Percentiles rank a stretch among this genome's conserved stretches.
Conservation (phyloP, 2,113 vertebrate genomes). For the Catagonus wagneri region DNA sequence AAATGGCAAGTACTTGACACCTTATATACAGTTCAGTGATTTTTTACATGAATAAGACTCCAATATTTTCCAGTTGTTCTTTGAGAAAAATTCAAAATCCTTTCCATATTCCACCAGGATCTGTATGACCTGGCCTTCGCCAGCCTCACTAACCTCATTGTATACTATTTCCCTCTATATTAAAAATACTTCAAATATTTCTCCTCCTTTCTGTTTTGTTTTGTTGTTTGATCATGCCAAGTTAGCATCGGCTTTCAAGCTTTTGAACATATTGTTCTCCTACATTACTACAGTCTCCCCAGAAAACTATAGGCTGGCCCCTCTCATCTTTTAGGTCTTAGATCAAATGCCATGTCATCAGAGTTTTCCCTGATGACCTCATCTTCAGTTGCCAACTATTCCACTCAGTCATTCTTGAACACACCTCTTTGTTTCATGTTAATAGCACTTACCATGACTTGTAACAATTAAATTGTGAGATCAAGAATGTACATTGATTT, state of each 20-base stretch:
- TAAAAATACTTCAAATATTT: background rate
- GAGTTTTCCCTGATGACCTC: background rate
- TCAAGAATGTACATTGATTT: conserved; percentile 1
- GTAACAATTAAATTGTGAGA: background rate
- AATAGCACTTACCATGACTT: background rate
- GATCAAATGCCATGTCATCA: background rate
- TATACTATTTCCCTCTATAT: background rate
- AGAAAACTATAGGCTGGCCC: background rate
- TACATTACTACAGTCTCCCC: background rate
- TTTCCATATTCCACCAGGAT: background rate
- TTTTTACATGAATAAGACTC: background rate
- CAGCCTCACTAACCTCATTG: background rate
- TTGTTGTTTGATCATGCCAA: background rate
- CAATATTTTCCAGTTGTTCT: background rate
- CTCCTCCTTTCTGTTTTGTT: background rate
- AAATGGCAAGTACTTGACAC: background rate
- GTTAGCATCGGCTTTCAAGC: background rate
- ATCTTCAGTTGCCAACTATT: background rate
- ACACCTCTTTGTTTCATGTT: background rate
- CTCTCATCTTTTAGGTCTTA: background rate
- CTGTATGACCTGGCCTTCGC: background rate
- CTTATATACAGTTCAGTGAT: background rate
- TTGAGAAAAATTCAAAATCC: background rate
- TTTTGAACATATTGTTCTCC: background rate
- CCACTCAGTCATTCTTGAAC: background rate